Evolutionary conservation across 2,888 invertebrate species (phyloP), one percentile per base, ranked within the genome.

Genomic region (Drosophila neotestacea): DNA sequence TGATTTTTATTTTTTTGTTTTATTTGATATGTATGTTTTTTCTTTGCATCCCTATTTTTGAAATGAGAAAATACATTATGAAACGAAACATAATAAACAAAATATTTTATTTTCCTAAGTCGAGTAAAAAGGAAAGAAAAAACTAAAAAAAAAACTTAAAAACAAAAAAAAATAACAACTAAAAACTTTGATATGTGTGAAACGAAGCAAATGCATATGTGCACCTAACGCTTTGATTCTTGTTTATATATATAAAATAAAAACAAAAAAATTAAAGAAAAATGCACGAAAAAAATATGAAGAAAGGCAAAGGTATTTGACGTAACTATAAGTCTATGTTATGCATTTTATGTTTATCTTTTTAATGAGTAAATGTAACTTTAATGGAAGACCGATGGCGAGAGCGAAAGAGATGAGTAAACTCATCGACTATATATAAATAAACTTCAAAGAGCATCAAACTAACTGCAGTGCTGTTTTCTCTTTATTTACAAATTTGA

Each of bases 251-350:
- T 56, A 44, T 52, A 67, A 60, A 81, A 70, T 54, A 50, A 54
- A 44, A 59, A 42, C 28, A 7, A 50, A 59, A 36, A 44, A 44
- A 44, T 22, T 11, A 52, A 62, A 13, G 9, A 42, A 56, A 56
- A 66, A 34, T 73, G 48, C 55, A 55, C 55, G 27, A 69, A 55
- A 56, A 46, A 65, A 46, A 30, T 41, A 48, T 13, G n/a, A 48
- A 41, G 47, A n/a, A 22, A 44, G 48, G 58, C 65, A 79, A 70
- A 63, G 80, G 73, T 85, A 77, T 78, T 88, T 74, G 86, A 83
- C 63, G 70, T 88, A 85, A 85, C 66, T 71, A 39, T 88, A 88
- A 88, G 83, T 77, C 77, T 78, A 73, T 77, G 80, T 83, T 82
- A 87, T 83, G 77, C 74, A 80, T 80, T 88, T 80, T 85, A 71